A percentile compares a stretch with the other conserved stretches of the same genome.
phyloP scores from a whole-genome alignment of 2,113 vertebrate genomes.

The Onychostruthus taczanowskii region DNA sequence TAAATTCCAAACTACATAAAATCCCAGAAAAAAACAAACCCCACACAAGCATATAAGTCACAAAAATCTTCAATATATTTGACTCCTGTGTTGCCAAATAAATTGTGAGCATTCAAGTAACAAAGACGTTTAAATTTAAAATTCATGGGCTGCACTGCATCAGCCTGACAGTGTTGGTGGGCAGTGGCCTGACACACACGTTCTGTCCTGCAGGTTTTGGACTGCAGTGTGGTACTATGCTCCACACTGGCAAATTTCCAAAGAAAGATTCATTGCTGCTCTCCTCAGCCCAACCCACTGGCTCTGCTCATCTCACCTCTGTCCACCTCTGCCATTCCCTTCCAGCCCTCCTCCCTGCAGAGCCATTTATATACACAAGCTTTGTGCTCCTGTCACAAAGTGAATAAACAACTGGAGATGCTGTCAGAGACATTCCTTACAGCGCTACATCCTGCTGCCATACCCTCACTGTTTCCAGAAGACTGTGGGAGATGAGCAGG shows the following conservation, averaged over 20 bases:
- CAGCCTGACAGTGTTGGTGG: not conserved
- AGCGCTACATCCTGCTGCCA: not conserved
- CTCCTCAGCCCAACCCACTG: not conserved
- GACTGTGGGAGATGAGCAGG: not conserved
- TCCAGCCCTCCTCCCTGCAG: not conserved
- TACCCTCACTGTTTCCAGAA: not conserved
- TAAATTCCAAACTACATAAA: not conserved
- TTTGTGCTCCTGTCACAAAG: not conserved
- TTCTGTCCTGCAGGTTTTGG: not conserved
- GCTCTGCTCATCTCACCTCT: not conserved
- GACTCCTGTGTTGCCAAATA: not conserved
- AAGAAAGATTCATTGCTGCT: not conserved
- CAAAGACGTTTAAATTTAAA: not conserved
- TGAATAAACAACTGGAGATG: not conserved
- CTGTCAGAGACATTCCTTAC: rapidly evolving
- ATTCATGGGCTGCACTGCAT: not conserved
- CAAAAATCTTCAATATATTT: not conserved
- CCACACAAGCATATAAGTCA: not conserved
- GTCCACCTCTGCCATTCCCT: not conserved
- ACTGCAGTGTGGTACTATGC: not conserved
- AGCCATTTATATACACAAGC: not conserved
- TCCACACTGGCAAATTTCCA: not conserved
- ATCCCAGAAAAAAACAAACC: not conserved
- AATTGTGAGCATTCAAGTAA: not conserved
- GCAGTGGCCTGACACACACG: not conserved